Percentiles rank a stretch among this genome's conserved stretches.
These are phyloP conservation scores for Yoshiicerus persimilis DNA, from an alignment of 1,140 invertebrate genomes.

Conservation along the genomic window DNA sequence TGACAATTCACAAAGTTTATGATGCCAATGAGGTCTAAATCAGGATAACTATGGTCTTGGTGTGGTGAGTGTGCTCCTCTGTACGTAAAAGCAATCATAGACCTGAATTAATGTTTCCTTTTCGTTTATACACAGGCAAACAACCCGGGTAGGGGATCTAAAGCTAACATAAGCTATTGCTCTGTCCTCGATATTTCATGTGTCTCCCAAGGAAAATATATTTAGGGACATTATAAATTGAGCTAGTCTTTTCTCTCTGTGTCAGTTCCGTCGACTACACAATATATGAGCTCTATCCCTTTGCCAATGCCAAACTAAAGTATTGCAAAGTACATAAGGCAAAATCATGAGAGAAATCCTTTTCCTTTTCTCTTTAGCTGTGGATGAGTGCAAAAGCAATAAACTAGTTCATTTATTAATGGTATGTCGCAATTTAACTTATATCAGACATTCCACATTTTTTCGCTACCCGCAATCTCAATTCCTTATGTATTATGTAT, in stretches of 20 bases:
- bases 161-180: not conserved
- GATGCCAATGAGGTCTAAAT: not conserved
- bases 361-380: not conserved
- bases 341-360: not conserved
- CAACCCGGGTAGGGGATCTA: not conserved
- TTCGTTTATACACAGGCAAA: not conserved
- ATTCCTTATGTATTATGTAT: not conserved
- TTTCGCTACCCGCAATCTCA: not conserved
- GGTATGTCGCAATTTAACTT: constrained; percentile 2
- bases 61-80: not conserved
- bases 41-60: not conserved
- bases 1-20: not conserved
- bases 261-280: not conserved
- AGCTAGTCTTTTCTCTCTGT: not conserved
- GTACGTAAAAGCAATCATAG: not conserved
- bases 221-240: constrained; percentile 1
- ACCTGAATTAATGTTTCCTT: not conserved
- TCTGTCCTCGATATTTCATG: not conserved
- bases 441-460: not conserved
- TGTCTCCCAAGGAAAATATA: constrained; percentile 5
- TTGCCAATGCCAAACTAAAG: not conserved
- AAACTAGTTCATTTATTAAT: constrained; percentile 19
- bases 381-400: not conserved
- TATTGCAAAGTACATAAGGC: not conserved
- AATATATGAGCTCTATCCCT: not conserved